phyloP scores from a whole-genome alignment of 2,797 vertebrate species.

The Numenius phaeopus region DNA sequence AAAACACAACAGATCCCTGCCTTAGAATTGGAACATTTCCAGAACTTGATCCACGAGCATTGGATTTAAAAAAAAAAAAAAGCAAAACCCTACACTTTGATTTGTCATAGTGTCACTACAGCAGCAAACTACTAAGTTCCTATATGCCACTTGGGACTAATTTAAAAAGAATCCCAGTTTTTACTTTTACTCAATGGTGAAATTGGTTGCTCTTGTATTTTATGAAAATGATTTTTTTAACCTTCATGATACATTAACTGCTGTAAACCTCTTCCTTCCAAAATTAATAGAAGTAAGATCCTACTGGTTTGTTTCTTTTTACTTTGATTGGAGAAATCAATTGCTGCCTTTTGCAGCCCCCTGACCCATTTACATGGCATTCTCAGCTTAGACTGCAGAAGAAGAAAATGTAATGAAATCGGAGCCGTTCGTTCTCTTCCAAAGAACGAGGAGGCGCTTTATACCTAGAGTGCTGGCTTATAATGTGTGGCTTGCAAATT shows the following conservation, averaged over 20 bases:
- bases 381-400: constrained; percentile 82
- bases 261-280: constrained; percentile 83
- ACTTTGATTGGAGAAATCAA: constrained; percentile 82
- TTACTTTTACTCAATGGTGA: constrained; percentile 93
- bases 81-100: constrained; percentile 83
- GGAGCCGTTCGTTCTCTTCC: constrained; percentile 75
- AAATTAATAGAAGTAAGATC: constrained; percentile 83
- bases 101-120: constrained; percentile 88
- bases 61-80: constrained; percentile 81
- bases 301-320: constrained; percentile 83
- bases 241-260: constrained; percentile 91
- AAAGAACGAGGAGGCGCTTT: constrained; percentile 72
- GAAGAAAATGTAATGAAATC: constrained; percentile 73
- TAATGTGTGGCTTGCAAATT: constrained; percentile 70
- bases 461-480: constrained; percentile 66
- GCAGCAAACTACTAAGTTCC: constrained; percentile 88
- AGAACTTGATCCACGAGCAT: constrained; percentile 84
- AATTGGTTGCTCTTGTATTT: constrained; percentile 99
- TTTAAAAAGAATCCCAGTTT: constrained; percentile 88
- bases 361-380: constrained; percentile 87
- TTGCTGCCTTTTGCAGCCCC: constrained; percentile 80
- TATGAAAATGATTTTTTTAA: constrained; percentile 98
- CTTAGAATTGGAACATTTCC: constrained; percentile 88
- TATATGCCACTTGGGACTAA: constrained; percentile 85
- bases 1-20: constrained; percentile 88